Evolutionary conservation across 1,140 invertebrate genomes (phyloP), one percentile per base, ranked within the genome.

Genomic region (Caenorhabditis tropicalis): DNA sequence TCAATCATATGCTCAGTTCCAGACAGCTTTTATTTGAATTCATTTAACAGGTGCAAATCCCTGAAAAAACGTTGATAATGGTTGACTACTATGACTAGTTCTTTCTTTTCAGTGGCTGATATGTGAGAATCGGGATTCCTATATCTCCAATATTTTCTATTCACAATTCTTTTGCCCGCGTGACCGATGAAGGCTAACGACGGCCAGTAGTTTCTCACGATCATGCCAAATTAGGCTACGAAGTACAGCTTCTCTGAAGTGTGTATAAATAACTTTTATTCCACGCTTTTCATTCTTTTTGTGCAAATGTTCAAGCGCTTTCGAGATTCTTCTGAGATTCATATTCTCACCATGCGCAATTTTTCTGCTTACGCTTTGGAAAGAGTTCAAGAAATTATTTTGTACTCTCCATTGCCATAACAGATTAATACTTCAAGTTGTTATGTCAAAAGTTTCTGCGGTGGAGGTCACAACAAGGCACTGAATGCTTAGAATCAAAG

Each of bases 261-360:
- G n/a, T 74, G 65, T 74, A 74, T 74, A 74, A 74, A 74, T 74
- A 74, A 74, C 65, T 74, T 74, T 65, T 43, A 15, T n/a, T 74
- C 33, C n/a, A n/a, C n/a, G 33, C 65, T 43, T 74, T 74, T 74
- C 36, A 74, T 74, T 24, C 65, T 43, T 74, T 74, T 12, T 29
- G 36, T 74, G 65, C 33, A 74, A 9, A 24, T 43, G 65, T 43
- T 74, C 36, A 51, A n/a, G 29, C 12, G 6, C 24, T n/a, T 16
- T 65, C 10, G n/a, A 43, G 36, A 24, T 12, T 21, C 36, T 12
- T 70, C 39, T n/a, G 10, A 33, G 60, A 70, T 70, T 58, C 56
- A 6, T n/a, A 16, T 65, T 46, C 21, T 74, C 21, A 43, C 65
- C 43, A 27, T 24, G 19, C 0, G 7, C 2, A 10, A 27, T 27